Evolutionary conservation across 2,888 invertebrate species (phyloP), one percentile per base, ranked within the genome.

Genomic region (Melinopterus prodromus): DNA sequence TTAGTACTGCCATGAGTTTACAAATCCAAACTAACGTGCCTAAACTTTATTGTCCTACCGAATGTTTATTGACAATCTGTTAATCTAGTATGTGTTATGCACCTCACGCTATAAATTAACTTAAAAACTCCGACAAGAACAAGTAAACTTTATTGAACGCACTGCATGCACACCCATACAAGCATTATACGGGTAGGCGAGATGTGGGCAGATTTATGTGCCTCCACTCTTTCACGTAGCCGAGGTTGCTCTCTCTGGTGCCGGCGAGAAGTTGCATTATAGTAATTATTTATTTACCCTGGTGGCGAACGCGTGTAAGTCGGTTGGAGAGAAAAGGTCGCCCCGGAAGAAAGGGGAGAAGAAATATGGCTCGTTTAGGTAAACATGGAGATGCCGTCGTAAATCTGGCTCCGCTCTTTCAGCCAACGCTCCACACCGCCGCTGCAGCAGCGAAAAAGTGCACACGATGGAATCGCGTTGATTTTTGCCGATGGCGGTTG

Each of bases 211-310:
- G 74, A 74, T 74, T 74, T 74, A 74, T 74, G 74, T 37, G 6
- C 35, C 74, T 35, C 74, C n/a, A n/a, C n/a, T 35, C 74, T 35
- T 26, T 12, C 35, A 36, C 16, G 74, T 74, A 26, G 74, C 36
- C 9, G 53, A 53, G 53, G 53, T 53, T 53, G 53, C 53, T 12
- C 53, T 12, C 53, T 53, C 53, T 53, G 53, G 74, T 35, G 74
- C 74, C 74, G 74, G 36, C n/a, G 74, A 74, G 71, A 16, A 35
- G n/a, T 35, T 74, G 74, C 74, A 74, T 74, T 74, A 74, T 74
- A 74, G 74, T 74, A 74, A 74, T 74, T 74, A 74, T 74, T 74
- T 74, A 74, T 74, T 37, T 74, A 37, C n/a, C 74, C 36, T n/a
- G 74, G 37, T 53, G 2, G 53, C 53, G 53, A 37, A 37, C 74